Conservation (phyloP, 2,888 invertebrate genomes). For the Drosophila cognata region DNA sequence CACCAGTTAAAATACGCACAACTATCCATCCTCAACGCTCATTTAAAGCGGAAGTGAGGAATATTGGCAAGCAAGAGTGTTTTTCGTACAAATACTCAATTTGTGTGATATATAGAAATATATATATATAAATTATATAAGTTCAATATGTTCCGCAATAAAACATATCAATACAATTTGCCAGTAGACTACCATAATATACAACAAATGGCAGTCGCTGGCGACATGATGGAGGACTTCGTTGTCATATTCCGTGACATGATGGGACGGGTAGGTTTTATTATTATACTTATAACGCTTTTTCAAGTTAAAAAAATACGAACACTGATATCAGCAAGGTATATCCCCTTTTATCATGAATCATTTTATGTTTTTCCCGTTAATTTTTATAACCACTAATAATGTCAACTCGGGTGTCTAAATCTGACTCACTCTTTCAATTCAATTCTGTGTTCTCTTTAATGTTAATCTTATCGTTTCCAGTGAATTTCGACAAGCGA, state of each 20-base stretch:
- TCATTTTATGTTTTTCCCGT: conserved; percentile 16
- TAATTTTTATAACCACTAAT: background rate
- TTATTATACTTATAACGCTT: conserved; percentile 4
- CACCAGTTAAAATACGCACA: conserved; percentile 4
- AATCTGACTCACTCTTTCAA: conserved; percentile 34
- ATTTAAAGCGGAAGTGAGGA: conserved; percentile 31
- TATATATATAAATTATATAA: background rate
- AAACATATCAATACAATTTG: conserved; percentile 86
- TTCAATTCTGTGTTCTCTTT: conserved; percentile 5
- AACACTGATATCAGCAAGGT: background rate
- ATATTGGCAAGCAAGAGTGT: conserved; percentile 7
- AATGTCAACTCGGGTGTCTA: background rate
- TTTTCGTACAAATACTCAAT: background rate
- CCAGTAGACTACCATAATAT: conserved; percentile 87
- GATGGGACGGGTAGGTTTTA: conserved; percentile 88
- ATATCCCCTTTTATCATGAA: conserved; percentile 1
- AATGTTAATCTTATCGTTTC: conserved; percentile 56
- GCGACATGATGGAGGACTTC: conserved; percentile 91
- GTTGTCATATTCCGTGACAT: conserved; percentile 89
- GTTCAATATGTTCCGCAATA: conserved; percentile 81
- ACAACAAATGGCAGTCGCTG: conserved; percentile 87
- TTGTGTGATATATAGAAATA: background rate
- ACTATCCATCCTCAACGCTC: conserved; percentile 9
- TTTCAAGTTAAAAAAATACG: background rate
- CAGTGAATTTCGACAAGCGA: conserved; percentile 20